Evolutionary conservation across 2,888 invertebrate genomes (phyloP).

Genomic region (Scaptomyza parva): DNA sequence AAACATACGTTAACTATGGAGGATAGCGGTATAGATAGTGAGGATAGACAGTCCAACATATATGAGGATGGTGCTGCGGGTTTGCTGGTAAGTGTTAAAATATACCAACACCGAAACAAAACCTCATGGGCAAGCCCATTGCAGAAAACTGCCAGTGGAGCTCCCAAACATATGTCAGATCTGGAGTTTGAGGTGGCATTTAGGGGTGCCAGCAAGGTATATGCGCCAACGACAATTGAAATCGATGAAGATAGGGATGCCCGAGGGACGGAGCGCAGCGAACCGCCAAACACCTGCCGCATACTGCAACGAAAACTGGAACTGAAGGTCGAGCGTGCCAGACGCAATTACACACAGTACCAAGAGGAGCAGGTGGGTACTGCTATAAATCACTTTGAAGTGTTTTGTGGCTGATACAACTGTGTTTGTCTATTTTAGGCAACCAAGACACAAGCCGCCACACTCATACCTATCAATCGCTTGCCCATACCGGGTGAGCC

Average conservation of each 20-base stretch:
- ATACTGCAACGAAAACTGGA: slow-evolving; percentile 84
- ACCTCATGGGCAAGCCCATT: slow-evolving; percentile 42
- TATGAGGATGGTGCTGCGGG: slow-evolving; percentile 73
- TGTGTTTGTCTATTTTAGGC: slow-evolving; percentile 62
- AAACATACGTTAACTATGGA: slow-evolving; percentile 62
- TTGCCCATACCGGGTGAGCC: slow-evolving; percentile 83
- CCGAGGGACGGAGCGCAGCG: slow-evolving; percentile 54
- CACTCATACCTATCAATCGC: slow-evolving; percentile 84
- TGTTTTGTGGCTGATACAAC: slow-evolving; percentile 3
- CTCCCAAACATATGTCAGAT: slow-evolving; percentile 77
- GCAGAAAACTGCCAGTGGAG: slow-evolving; percentile 70
- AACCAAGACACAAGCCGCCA: slow-evolving; percentile 82
- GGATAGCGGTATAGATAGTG: slow-evolving; percentile 84
- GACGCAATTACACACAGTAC: slow-evolving; percentile 83
- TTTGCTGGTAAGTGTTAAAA: slow-evolving; percentile 61
- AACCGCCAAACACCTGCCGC: slow-evolving; percentile 84
- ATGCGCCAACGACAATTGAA: slow-evolving; percentile 65
- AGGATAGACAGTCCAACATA: slow-evolving; percentile 80
- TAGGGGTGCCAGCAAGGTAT: slow-evolving; percentile 71
- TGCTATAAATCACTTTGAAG: slow-evolving; percentile 6
- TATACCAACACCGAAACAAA: slow-evolving; percentile 26
- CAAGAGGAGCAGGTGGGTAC: slow-evolving; percentile 79
- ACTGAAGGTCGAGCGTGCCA: slow-evolving; percentile 85
- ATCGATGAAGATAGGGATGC: slow-evolving; percentile 67
- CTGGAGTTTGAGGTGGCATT: slow-evolving; percentile 83